Conservation (phyloP, 2,888 invertebrate genomes). For the Sarcophaga subvicina region DNA sequence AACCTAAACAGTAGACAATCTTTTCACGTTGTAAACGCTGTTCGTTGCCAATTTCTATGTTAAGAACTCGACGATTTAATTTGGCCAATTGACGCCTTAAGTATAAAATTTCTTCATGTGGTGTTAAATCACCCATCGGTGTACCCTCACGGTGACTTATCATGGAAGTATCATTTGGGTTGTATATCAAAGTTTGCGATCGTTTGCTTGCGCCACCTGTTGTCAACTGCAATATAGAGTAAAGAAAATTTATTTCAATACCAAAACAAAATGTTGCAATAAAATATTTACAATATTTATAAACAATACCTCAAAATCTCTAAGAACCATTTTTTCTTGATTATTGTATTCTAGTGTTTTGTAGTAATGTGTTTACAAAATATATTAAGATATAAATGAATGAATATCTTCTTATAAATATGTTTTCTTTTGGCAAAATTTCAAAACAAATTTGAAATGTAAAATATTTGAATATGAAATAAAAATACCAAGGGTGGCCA, state of each 20-base stretch:
- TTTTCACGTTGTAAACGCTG: constrained; percentile 94
- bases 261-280: neutral
- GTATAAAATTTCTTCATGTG: constrained; percentile 91
- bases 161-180: constrained; percentile 76
- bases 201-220: constrained; percentile 78
- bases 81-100: constrained; percentile 93
- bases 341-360: neutral
- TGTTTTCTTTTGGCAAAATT: constrained; percentile 32
- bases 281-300: constrained; percentile 20
- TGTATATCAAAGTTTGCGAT: constrained; percentile 73
- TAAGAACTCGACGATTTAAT: constrained; percentile 92
- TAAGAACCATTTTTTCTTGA: constrained; percentile 48
- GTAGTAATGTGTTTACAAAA: constrained; percentile 10
- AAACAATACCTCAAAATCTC: constrained; percentile 38
- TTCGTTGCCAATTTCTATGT: constrained; percentile 92
- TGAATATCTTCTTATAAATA: constrained; percentile 8
- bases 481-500: neutral
- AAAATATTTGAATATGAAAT: neutral
- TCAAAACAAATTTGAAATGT: constrained; percentile 34
- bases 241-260: too few species aligned
- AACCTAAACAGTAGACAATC: constrained; percentile 90
- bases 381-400: constrained; percentile 9
- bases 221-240: constrained; percentile 72
- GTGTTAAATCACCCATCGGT: constrained; percentile 87
- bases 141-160: constrained; percentile 85